These are phyloP conservation scores for Villa cingulata DNA, from an alignment of 2,888 invertebrate species.

Conservation along the genomic window DNA sequence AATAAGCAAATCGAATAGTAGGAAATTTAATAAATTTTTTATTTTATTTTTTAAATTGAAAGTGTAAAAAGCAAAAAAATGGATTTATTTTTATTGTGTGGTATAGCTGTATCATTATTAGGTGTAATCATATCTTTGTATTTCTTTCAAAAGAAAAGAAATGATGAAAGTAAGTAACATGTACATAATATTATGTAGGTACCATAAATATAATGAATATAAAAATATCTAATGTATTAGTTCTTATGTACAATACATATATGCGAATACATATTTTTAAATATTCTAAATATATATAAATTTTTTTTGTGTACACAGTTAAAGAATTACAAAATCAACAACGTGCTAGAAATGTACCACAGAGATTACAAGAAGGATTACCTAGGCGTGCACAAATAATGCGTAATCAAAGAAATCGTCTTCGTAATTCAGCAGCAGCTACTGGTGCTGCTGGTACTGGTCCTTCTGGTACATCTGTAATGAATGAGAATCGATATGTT, in stretches of 20 bases:
- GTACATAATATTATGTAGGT: too few species aligned
- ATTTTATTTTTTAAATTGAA: too few species aligned
- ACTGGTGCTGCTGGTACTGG: conserved; percentile 40
- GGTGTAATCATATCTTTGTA: conserved; percentile 32
- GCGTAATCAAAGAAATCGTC: conserved; percentile 48
- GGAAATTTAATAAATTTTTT: too few species aligned
- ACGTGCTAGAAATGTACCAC: conserved; percentile 23
- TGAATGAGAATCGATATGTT: conserved; percentile 33
- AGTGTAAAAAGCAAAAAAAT: too few species aligned
- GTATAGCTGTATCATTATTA: conserved; percentile 34
- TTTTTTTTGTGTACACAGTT: neutral
- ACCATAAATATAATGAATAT: too few species aligned
- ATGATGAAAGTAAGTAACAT: conserved; percentile 17
- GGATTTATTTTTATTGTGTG: conserved; percentile 37
- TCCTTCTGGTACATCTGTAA: too few species aligned
- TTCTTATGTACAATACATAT: too few species aligned
- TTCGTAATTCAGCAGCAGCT: conserved; percentile 28
- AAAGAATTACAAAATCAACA: conserved; percentile 12
- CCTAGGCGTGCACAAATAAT: conserved; percentile 58
- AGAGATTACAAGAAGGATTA: conserved; percentile 40
- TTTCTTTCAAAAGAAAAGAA: conserved; percentile 26
- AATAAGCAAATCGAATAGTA: too few species aligned
- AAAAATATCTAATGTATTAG: neutral
- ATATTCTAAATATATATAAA: neutral
- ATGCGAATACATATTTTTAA: neutral